Evolutionary conservation across 2,888 invertebrate species (phyloP), one percentile per base, ranked within the genome.

Genomic region (Catocala fraxini): DNA sequence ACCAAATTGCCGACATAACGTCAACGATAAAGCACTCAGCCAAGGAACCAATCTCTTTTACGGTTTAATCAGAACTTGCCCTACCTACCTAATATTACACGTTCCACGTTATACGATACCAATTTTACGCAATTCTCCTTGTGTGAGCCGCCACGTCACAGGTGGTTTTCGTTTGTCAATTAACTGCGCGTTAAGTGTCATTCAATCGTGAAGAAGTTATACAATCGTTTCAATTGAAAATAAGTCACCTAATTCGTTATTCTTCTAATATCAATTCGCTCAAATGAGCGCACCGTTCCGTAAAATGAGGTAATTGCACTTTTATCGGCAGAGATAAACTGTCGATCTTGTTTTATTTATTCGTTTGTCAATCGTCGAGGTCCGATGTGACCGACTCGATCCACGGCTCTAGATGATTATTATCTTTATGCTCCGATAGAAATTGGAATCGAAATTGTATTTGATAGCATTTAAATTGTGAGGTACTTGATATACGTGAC

Each of bases 41-140:
- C 87, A 85, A 85, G 82, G 87, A 91, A 92, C 90, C 92, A 92
- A 93, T 92, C 91, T 91, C 90, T 90, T 93, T 92, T 91, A 91
- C 89, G 91, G 90, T 89, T 91, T 91, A 92, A 93, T 92, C 91
- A 92, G 91, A 87, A 87, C 88, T 87, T 82, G 83, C 79, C 85
- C 75, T 78, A 79, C 86, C 82, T 82, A 84, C 83, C 84, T 89
- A 88, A 89, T 81, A 81, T 82, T 72, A 75, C 77, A 77, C 74
- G 77, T 71, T 75, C 61, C 59, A 67, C 70, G 79, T 69, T 80
- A 78, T 80, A 81, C 80, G 79, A 80, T 80, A 79, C 76, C 82
- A 80, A 84, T 85, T 85, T 85, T 79, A 81, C 83, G 82, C 81
- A 79, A 75, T 77, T 74, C 75, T 39, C 35, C 35, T 74, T 73